Evolutionary conservation across 2,797 vertebrate species (phyloP).

Genomic region (Dryobates pubescens): DNA sequence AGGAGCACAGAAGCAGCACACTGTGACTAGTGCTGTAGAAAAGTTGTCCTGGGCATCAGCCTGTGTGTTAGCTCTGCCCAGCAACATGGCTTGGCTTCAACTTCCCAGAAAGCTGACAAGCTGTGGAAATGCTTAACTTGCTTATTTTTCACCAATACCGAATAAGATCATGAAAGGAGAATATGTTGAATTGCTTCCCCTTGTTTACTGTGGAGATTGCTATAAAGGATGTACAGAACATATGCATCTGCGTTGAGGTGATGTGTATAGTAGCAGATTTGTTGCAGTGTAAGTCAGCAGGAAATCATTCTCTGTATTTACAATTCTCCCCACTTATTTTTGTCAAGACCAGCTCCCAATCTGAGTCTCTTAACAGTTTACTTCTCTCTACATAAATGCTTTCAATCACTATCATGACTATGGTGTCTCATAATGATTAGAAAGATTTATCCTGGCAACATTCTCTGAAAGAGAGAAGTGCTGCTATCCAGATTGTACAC

Average conservation of each 20-base stretch:
- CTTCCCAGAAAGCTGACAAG: background rate
- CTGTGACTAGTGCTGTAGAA: fast-evolving
- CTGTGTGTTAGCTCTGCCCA: background rate
- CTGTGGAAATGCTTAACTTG: background rate
- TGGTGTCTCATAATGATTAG: background rate
- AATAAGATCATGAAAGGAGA: background rate
- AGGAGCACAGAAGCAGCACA: fast-evolving
- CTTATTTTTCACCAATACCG: background rate
- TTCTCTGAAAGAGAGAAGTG: background rate
- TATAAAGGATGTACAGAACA: background rate
- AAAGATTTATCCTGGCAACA: background rate
- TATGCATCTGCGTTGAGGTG: background rate
- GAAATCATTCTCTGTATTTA: background rate
- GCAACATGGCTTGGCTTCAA: fast-evolving
- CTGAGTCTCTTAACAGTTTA: background rate
- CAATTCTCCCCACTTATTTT: background rate
- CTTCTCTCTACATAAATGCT: background rate
- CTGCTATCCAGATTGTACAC: background rate
- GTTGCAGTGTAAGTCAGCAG: background rate
- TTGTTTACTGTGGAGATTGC: background rate
- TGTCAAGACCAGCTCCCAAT: background rate
- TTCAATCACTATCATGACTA: background rate
- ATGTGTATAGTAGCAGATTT: background rate
- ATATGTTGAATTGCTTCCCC: background rate
- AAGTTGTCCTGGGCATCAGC: background rate